A percentile compares a stretch with the other conserved stretches of the same genome.
Conservation (phyloP, 2,797 vertebrate species). For the Hippoglossus hippoglossus region DNA sequence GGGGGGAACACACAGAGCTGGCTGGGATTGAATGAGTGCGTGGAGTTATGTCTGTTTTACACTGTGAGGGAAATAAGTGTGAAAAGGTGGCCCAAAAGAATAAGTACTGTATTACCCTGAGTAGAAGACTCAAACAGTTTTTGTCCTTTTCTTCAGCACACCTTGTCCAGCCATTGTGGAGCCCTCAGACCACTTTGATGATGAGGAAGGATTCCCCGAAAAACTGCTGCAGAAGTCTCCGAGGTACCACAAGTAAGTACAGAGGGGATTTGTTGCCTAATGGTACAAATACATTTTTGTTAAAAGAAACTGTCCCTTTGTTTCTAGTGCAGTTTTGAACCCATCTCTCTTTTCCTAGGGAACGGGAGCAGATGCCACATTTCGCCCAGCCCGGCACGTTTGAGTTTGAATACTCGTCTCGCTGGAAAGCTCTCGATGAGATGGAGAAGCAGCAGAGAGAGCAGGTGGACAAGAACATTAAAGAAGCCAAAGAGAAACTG, state of each 20-base stretch:
- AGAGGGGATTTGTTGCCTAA: too few species aligned
- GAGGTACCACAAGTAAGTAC: constrained; percentile 93
- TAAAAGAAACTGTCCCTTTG: too few species aligned
- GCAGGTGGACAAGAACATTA: constrained; percentile 95
- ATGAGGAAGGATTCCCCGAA: constrained; percentile 95
- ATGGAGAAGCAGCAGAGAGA: constrained; percentile 97
- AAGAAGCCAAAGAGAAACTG: constrained; percentile 96
- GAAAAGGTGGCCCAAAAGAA: too few species aligned
- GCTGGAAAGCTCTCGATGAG: constrained; percentile 98
- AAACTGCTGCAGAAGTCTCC: constrained; percentile 93
- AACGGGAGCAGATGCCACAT: constrained; percentile 92
- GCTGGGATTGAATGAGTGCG: too few species aligned
- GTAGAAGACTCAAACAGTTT: too few species aligned
- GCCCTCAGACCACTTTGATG: constrained; percentile 94
- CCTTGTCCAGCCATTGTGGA: constrained; percentile 97
- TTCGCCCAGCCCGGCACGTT: constrained; percentile 98
- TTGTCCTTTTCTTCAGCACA: constrained; percentile 80
- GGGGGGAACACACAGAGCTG: too few species aligned
- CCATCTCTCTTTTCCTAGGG: constrained; percentile 77
- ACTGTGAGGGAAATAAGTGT: too few species aligned
- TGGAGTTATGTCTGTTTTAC: too few species aligned
- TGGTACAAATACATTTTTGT: too few species aligned
- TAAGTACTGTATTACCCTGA: too few species aligned
- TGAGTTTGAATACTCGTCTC: constrained; percentile 97
- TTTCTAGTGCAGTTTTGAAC: too few species aligned